Conservation (phyloP, 2,797 vertebrate genomes). For the Onychomys torridus region DNA sequence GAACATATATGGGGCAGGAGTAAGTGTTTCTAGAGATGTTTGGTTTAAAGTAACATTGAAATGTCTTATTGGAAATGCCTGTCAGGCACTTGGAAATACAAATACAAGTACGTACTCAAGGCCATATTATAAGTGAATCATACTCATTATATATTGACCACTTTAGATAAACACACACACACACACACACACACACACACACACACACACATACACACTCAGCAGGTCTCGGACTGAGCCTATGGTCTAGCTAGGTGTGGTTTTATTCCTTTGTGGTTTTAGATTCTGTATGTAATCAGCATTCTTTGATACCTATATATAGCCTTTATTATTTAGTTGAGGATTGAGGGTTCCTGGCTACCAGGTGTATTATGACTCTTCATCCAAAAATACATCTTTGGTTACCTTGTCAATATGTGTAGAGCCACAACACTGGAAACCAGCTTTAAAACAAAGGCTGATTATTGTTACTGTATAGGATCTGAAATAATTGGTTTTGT, state of each 20-base stretch:
- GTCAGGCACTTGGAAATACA: background rate
- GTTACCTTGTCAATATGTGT: background rate
- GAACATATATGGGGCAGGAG: background rate
- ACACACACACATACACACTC: too few species aligned
- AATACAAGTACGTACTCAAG: background rate
- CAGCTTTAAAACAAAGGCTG: conserved; percentile 33
- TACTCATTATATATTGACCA: conserved; percentile 25
- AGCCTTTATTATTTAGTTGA: background rate
- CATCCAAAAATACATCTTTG: background rate
- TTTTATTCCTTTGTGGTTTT: conserved; percentile 12
- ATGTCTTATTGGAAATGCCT: background rate
- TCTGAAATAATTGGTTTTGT: conserved; percentile 3
- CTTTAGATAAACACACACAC: conserved; percentile 6
- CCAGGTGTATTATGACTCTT: conserved; percentile 28
- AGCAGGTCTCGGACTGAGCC: too few species aligned
- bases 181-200: background rate
- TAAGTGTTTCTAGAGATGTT: background rate
- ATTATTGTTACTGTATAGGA: background rate
- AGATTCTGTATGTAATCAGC: background rate
- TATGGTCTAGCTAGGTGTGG: background rate
- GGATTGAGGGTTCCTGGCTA: background rate
- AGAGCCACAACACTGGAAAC: background rate
- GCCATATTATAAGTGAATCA: conserved; percentile 3
- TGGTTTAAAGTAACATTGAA: background rate
- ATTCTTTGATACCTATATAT: background rate